Evolutionary conservation across 2,888 invertebrate genomes (phyloP).

Genomic region (Biston stratarius): DNA sequence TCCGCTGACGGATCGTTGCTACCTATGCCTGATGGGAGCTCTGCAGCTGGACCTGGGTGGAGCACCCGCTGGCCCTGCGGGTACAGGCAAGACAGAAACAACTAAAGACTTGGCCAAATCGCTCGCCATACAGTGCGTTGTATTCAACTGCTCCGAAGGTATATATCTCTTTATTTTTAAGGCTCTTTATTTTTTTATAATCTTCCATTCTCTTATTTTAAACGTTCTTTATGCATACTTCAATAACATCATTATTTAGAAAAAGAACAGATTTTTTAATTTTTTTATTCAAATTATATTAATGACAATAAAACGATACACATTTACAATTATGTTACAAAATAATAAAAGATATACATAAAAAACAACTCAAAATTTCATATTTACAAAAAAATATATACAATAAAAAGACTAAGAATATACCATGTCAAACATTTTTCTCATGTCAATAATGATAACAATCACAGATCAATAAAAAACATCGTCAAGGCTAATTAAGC

Average conservation of each 20-base stretch:
- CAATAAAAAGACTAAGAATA: too few relatives aligned
- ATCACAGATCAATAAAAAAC: too few relatives aligned
- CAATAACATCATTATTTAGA: too few relatives aligned
- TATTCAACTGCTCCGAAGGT: slow-evolving; percentile 97
- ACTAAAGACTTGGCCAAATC: slow-evolving; percentile 96
- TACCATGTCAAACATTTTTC: too few relatives aligned
- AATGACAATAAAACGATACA: neutral
- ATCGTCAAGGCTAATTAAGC: too few relatives aligned
- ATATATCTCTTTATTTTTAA: neutral
- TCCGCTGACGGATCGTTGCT: slow-evolving; percentile 95
- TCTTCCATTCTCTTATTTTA: too few relatives aligned
- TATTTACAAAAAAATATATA: too few relatives aligned
- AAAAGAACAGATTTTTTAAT: too few relatives aligned
- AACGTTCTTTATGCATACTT: too few relatives aligned
- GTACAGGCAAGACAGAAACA: slow-evolving; percentile 96
- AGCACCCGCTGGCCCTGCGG: slow-evolving; percentile 94
- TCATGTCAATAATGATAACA: too few relatives aligned
- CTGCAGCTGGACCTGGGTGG: slow-evolving; percentile 95
- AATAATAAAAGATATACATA: neutral
- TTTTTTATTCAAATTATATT: too few relatives aligned
- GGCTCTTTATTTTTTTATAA: neutral
- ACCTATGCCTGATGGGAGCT: slow-evolving; percentile 96
- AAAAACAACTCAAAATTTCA: neutral
- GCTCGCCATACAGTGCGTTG: slow-evolving; percentile 95
- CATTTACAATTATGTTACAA: neutral